Percentiles rank a stretch among this genome's conserved stretches.
These are phyloP conservation scores for Atta texana DNA, from an alignment of 1,140 invertebrate genomes.

Conservation along the genomic window DNA sequence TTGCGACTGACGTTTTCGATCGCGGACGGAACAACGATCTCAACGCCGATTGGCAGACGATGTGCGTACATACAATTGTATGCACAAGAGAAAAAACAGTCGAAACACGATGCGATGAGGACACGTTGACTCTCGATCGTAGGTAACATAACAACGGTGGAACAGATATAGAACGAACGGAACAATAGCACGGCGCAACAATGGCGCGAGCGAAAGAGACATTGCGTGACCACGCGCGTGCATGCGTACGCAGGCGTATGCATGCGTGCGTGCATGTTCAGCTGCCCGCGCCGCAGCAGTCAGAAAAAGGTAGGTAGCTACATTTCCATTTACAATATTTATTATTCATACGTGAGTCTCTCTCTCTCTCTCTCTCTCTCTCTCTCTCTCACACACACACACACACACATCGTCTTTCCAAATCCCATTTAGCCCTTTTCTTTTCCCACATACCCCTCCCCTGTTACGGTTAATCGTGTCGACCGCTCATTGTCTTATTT, in stretches of 20 bases:
- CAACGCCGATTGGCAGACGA: constrained; percentile 23
- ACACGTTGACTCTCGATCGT: constrained; percentile 41
- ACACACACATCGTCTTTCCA: too few species aligned
- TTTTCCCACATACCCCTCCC: neutral
- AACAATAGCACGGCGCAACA: constrained; percentile 52
- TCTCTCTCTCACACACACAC: neutral
- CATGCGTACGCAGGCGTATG: neutral
- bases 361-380: neutral
- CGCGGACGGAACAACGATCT: constrained; percentile 22
- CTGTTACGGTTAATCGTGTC: constrained; percentile 13
- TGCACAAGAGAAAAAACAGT: constrained; percentile 20
- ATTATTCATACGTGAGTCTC: constrained; percentile 53
- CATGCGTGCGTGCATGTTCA: constrained; percentile 4
- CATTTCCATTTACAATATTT: constrained; percentile 58
- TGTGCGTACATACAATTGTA: neutral
- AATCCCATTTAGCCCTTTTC: neutral
- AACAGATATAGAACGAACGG: constrained; percentile 13
- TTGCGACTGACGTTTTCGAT: neutral
- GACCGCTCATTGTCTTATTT: constrained; percentile 40
- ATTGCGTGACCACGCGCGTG: constrained; percentile 27
- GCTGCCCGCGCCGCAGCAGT: neutral
- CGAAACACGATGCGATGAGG: constrained; percentile 26
- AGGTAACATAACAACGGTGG: constrained; percentile 21
- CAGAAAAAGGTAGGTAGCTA: constrained; percentile 28
- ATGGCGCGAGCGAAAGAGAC: neutral